Evolutionary conservation across 2,888 invertebrate species (phyloP).

Genomic region (Trissolcus japonicus): DNA sequence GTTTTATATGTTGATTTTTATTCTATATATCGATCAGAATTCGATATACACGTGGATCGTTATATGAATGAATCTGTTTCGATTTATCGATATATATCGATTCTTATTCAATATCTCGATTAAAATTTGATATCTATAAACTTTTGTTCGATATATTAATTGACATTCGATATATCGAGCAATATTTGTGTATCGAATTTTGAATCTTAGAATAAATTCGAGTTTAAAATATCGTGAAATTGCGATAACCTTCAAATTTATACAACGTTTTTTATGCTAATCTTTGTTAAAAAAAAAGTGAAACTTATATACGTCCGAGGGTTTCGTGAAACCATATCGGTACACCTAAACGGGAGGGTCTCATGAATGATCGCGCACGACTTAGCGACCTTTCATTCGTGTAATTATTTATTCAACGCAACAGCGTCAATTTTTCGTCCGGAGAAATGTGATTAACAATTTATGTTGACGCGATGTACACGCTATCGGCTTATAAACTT

Average conservation of each 20-base stretch:
- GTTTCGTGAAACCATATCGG: slow-evolving; percentile 51
- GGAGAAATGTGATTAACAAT: slow-evolving; percentile 7
- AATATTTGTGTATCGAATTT: too few relatives aligned
- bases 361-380: slow-evolving; percentile 32
- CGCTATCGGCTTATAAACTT: slow-evolving; percentile 13
- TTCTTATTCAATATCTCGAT: too few relatives aligned
- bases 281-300: slow-evolving; percentile 12
- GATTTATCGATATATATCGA: too few relatives aligned
- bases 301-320: slow-evolving; percentile 45
- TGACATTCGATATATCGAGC: too few relatives aligned
- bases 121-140: too few relatives aligned
- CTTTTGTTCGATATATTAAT: too few relatives aligned
- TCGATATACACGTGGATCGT: too few relatives aligned
- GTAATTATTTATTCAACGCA: slow-evolving; percentile 16
- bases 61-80: too few relatives aligned
- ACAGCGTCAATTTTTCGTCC: not conserved
- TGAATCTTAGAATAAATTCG: too few relatives aligned
- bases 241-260: not conserved
- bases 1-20: too few relatives aligned
- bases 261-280: not conserved
- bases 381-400: slow-evolving; percentile 20
- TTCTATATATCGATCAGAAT: too few relatives aligned
- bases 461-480: slow-evolving; percentile 11
- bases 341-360: slow-evolving; percentile 27
- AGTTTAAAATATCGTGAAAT: not conserved